A percentile compares a stretch with the other conserved stretches of the same genome.
Evolutionary conservation across 2,888 invertebrate species (phyloP).

Genomic region (Gymnocheta viridis): DNA sequence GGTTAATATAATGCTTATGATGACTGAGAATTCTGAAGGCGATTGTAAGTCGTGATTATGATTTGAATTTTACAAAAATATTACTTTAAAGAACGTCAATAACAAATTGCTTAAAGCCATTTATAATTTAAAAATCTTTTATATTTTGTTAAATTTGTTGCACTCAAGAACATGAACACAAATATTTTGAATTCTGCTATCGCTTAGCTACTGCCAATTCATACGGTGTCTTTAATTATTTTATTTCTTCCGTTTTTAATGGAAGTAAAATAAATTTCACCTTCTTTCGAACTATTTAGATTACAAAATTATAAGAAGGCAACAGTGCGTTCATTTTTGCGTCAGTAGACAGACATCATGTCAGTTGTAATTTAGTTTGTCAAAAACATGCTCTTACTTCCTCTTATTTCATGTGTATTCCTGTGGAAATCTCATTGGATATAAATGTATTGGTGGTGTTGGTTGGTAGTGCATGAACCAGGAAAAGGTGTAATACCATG

Average conservation of each 20-base stretch:
- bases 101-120: background rate
- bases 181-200: background rate
- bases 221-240: background rate
- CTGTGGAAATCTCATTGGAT: constrained; percentile 57
- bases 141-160: no score
- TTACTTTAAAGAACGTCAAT: no score
- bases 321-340: constrained; percentile 55
- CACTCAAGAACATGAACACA: no score
- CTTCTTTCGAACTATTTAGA: background rate
- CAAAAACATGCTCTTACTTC: constrained; percentile 70
- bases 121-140: no score
- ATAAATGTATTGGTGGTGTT: constrained; percentile 39
- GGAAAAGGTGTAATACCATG: constrained; percentile 71
- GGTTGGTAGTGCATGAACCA: background rate
- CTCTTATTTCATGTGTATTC: constrained; percentile 43
- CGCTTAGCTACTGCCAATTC: background rate
- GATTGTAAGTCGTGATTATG: no score
- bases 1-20: background rate
- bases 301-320: constrained; percentile 35
- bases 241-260: constrained; percentile 6
- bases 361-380: constrained; percentile 73
- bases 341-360: constrained; percentile 63
- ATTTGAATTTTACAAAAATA: no score
- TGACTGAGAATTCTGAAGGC: no score
- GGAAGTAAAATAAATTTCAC: background rate